These are phyloP conservation scores for Coturnix japonica DNA, from an alignment of 2,113 vertebrate genomes.

Conservation along the genomic window DNA sequence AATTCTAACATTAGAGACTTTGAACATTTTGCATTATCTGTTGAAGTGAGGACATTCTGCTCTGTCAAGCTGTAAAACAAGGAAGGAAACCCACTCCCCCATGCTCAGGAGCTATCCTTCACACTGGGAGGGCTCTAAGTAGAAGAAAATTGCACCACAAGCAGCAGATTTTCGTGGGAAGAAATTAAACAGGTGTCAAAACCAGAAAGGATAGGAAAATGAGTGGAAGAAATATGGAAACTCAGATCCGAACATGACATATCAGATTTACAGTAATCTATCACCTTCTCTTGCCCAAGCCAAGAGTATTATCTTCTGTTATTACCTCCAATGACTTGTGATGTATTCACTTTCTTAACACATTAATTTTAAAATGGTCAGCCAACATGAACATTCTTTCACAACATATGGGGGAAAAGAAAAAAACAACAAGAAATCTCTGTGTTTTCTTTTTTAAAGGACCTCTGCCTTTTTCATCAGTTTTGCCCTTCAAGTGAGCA, in stretches of 20 bases:
- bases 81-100: background rate
- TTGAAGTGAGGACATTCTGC: background rate
- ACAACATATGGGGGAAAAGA: background rate
- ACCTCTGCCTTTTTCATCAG: background rate
- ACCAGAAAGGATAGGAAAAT: background rate
- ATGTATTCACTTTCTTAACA: background rate
- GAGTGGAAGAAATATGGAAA: background rate
- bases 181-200: background rate
- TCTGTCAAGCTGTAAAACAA: fast-evolving
- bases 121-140: background rate
- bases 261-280: background rate
- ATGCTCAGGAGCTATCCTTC: background rate
- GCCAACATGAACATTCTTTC: background rate
- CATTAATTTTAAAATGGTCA: background rate
- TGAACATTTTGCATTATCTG: background rate
- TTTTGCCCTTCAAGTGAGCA: constrained; percentile 1
- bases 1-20: background rate
- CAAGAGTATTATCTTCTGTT: background rate
- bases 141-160: background rate
- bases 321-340: background rate
- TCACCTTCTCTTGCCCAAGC: background rate
- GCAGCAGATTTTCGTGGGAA: background rate
- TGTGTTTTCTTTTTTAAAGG: background rate
- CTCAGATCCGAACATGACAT: background rate
- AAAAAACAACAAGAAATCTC: background rate